Conservation (phyloP, 2,888 invertebrate species). For the Gasteruption jaculator region DNA sequence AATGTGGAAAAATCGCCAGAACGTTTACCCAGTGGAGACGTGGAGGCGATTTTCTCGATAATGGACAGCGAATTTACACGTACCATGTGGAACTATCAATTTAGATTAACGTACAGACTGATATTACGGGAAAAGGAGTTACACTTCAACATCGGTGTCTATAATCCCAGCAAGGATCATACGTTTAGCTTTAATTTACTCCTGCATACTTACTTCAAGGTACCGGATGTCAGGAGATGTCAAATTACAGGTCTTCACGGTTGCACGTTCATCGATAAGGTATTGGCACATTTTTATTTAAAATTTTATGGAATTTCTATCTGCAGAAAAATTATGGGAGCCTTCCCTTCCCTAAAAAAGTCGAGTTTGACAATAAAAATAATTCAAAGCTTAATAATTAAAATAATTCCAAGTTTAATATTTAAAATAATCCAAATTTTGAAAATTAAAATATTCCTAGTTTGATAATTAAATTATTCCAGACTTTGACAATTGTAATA, state of each 20-base stretch:
- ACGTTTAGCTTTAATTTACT: constrained; percentile 89
- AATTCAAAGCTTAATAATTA: background rate
- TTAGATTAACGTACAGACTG: constrained; percentile 87
- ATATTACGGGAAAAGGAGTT: constrained; percentile 87
- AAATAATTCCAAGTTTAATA: no score
- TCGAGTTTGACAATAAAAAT: background rate
- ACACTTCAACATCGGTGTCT: constrained; percentile 89
- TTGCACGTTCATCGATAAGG: constrained; percentile 85
- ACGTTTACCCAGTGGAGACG: constrained; percentile 83
- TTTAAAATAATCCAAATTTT: no score
- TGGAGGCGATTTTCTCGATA: constrained; percentile 86
- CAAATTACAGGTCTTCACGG: constrained; percentile 91
- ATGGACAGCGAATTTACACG: constrained; percentile 90
- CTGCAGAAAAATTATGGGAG: background rate
- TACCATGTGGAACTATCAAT: constrained; percentile 93
- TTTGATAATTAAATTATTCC: no score
- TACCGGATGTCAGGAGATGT: constrained; percentile 87
- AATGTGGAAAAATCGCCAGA: constrained; percentile 85
- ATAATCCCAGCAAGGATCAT: constrained; percentile 88
- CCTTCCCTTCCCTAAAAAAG: background rate
- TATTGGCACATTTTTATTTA: constrained; percentile 46
- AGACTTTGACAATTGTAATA: no score
- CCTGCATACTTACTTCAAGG: constrained; percentile 93
- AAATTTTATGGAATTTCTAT: constrained; percentile 4
- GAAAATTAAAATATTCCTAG: no score